A percentile compares a stretch with the other conserved stretches of the same genome.
These are phyloP conservation scores for Idris sp. DNA, from an alignment of 1,140 invertebrate genomes.

Conservation along the genomic window DNA sequence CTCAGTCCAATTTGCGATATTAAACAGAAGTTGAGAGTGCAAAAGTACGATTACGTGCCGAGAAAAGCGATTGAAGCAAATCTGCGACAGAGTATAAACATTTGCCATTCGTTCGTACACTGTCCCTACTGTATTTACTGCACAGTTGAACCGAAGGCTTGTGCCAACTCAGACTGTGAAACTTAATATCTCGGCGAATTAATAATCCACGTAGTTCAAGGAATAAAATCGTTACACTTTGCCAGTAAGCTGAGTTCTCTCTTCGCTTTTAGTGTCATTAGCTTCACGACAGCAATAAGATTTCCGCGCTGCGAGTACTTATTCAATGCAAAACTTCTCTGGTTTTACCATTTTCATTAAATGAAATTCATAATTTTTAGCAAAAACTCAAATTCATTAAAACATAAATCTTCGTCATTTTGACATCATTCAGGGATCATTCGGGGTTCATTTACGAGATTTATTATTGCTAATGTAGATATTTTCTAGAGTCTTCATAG, in stretches of 20 bases:
- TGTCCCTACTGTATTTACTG: constrained; percentile 39
- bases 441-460: too few relatives aligned
- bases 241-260: constrained; percentile 38
- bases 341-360: too few relatives aligned
- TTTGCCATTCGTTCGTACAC: constrained; percentile 30
- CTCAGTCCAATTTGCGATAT: constrained; percentile 2
- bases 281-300: constrained; percentile 42
- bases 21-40: background rate
- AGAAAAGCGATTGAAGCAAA: constrained; percentile 17
- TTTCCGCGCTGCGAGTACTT: constrained; percentile 30
- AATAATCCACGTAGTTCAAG: constrained; percentile 45
- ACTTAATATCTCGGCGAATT: constrained; percentile 56
- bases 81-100: constrained; percentile 24
- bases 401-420: too few relatives aligned
- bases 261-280: constrained; percentile 57
- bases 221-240: constrained; percentile 53
- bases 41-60: background rate
- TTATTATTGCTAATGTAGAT: too few relatives aligned
- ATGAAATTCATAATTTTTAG: too few relatives aligned
- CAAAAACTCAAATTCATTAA: too few relatives aligned
- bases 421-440: too few relatives aligned
- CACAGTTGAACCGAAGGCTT: constrained; percentile 19
- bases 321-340: constrained; percentile 43
- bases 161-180: constrained; percentile 22
- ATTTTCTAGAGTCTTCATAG: too few relatives aligned